Base-by-base conservation (phyloP, 1,140 invertebrate species). In the Nephila pilipes region DNA sequence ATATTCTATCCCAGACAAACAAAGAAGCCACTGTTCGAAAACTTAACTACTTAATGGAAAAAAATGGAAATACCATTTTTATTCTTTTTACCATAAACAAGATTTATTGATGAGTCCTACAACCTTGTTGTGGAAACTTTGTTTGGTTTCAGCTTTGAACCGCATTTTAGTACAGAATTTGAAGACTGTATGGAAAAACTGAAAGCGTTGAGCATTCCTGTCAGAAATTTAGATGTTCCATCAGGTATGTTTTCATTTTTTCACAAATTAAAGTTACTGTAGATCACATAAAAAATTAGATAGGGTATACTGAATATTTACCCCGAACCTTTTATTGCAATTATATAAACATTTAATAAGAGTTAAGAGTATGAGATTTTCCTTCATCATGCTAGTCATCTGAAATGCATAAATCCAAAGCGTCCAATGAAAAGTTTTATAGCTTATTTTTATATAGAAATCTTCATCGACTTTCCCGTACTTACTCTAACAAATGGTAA, bases 81-180 rank as follows among this genome's bases (percentile, higher is more conserved):
- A 0, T 95, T 96, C 3, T 95, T 96, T 29, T 95, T 98, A 63
- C 97, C 98, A 10, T 95, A 95, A 91, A 94, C 94, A 25, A 93
- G 94, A 29, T 92, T 96, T 14, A 95, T 96, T 5, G 95, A 93
- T 14, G 94, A 96, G 32, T 95, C 95, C 2, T 96, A 95, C 95
- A 96, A 96, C 88, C 94, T 99, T 0, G 96, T 99, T 94, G 97
- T 99, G 1, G 99, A 99, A 96, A 99, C 98, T 16, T 94, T 99
- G 6, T 99, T 99, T 96, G 99, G 99, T 18, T 99, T 99, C 95
- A 99, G 99, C 96, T 99, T 99, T 95, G 98, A 98, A 94, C 98
- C 98, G 20, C 99, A 99, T 1, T 97, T 99, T 1, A 96, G 98
- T 92, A 95, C 97, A 55, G 96, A 97, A 58, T 98, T 98, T 96